A percentile compares a stretch with the other conserved stretches of the same genome.
phyloP scores from a whole-genome alignment of 2,797 vertebrate species.

The Acomys russatus region DNA sequence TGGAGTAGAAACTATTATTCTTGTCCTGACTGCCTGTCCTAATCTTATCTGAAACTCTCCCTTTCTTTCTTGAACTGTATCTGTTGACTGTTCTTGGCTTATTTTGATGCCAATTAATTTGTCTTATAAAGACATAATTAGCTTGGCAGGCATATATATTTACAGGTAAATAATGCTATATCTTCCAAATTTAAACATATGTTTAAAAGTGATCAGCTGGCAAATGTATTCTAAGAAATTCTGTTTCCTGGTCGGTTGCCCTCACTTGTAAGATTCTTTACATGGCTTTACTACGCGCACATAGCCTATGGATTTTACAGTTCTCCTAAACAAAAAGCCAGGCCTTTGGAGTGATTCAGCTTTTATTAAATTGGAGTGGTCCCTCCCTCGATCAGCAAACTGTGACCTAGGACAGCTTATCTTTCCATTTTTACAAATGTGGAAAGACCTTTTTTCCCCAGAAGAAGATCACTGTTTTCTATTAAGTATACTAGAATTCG shows the following conservation, averaged over 20 bases:
- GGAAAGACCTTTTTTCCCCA: background rate
- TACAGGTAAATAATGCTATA: constrained; percentile 37
- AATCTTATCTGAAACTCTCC: background rate
- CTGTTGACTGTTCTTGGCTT: background rate
- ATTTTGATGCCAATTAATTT: constrained; percentile 28
- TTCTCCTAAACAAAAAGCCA: background rate
- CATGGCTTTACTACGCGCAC: background rate
- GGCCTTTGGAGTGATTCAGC: background rate
- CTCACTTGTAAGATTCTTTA: background rate
- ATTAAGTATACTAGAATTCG: background rate
- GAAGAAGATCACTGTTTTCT: constrained; percentile 14
- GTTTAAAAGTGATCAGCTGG: constrained; percentile 1
- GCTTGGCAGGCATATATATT: background rate
- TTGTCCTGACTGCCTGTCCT: constrained; percentile 36
- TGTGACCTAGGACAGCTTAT: background rate
- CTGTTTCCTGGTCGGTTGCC: background rate
- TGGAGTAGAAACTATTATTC: background rate
- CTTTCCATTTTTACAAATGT: background rate
- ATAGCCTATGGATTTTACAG: background rate
- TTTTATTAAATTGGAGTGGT: constrained; percentile 12
- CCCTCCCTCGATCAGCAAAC: background rate
- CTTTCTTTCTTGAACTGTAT: constrained; percentile 32
- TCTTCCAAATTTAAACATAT: constrained; percentile 11
- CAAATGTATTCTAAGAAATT: constrained; percentile 2
- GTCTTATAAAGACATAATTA: constrained; percentile 49